These are phyloP conservation scores for Dasysyrphus albostriatus DNA, from an alignment of 2,888 invertebrate genomes.

Conservation along the genomic window DNA sequence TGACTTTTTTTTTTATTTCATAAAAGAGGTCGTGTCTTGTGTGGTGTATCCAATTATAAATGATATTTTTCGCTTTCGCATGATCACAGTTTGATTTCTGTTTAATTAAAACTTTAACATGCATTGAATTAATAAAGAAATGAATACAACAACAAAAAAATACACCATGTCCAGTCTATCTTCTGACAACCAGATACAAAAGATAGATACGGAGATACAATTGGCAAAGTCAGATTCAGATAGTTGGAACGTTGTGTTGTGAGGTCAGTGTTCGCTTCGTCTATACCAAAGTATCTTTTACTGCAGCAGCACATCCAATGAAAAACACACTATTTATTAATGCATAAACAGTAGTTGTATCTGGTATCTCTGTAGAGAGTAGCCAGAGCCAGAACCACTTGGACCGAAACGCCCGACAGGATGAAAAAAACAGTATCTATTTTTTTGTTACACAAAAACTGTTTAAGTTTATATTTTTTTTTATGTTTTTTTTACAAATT, in stretches of 20 bases:
- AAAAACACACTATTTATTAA: conserved; percentile 35
- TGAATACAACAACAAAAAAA: neutral
- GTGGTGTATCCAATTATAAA: conserved; percentile 44
- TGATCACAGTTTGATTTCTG: conserved; percentile 20
- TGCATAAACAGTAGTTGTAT: conserved; percentile 38
- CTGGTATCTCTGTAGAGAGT: conserved; percentile 7
- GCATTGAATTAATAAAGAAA: conserved; percentile 35
- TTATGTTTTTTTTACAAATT: conserved; percentile 29
- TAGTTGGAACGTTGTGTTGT: conserved; percentile 21
- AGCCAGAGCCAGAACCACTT: conserved; percentile 41
- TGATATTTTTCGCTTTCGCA: conserved; percentile 34
- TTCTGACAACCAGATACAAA: conserved; percentile 19
- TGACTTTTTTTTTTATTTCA: conserved; percentile 19
- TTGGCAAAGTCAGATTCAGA: conserved; percentile 54
- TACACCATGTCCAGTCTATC: conserved; percentile 28
- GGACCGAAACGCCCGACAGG: conserved; percentile 62
- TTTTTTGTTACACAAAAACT: conserved; percentile 26
- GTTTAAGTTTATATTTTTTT: conserved; percentile 37
- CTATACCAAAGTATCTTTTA: conserved; percentile 25
- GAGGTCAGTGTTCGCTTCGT: conserved; percentile 70
- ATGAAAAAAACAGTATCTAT: conserved; percentile 13
- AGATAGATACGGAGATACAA: conserved; percentile 50
- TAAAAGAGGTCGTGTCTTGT: conserved; percentile 21
- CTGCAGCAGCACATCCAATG: conserved; percentile 8
- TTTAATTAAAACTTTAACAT: conserved; percentile 28